Base-by-base conservation (phyloP, 2,888 invertebrate genomes). In the Bugula neritina region DNA sequence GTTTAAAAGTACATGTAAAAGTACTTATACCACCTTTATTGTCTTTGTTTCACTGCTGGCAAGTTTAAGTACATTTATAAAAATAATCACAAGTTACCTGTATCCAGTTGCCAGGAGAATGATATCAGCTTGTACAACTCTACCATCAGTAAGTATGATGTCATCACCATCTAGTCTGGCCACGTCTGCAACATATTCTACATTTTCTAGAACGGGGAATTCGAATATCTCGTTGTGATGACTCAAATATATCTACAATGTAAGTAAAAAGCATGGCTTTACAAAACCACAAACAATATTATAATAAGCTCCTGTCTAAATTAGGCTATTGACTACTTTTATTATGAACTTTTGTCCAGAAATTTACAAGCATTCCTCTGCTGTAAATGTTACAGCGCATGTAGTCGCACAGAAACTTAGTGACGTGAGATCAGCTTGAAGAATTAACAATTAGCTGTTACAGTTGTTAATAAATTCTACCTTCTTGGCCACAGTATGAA, bases 61-160 rank as follows among this genome's bases (percentile, higher is more conserved):
- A n/a, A n/a, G n/a, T 43, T 5, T 43, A 43, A 5, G 17, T 43
- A 17, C 43, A 5, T 43, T 5, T 43, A 43, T 43, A 43, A 10
- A 5, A 5, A 43, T 17, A 43, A 10, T 5, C 43, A 43, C 43
- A 43, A 43, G 88, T 85, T 90, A 92, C 73, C 88, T 86, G 82
- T 92, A 92, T 0, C 92, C 91, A 79, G 92, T 92, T 79, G 90
- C 91, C 79, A 89, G 88, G 75, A 92, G 86, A 27, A 91, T 86
- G 27, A 87, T 86, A 78, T 92, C 91, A 17, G 89, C 85, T 17
- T 86, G 85, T 75, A 89, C 87, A 5, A 10, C 43, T 43, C 43
- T 43, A 10, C 43, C 43, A 43, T 17, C 17, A 5, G 17, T 43
- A 17, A 43, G 43, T 5, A 43, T 10, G 17, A 43, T 43, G 17